Conservation (phyloP, 2,113 vertebrate species). For the Cromileptes altivelis region DNA sequence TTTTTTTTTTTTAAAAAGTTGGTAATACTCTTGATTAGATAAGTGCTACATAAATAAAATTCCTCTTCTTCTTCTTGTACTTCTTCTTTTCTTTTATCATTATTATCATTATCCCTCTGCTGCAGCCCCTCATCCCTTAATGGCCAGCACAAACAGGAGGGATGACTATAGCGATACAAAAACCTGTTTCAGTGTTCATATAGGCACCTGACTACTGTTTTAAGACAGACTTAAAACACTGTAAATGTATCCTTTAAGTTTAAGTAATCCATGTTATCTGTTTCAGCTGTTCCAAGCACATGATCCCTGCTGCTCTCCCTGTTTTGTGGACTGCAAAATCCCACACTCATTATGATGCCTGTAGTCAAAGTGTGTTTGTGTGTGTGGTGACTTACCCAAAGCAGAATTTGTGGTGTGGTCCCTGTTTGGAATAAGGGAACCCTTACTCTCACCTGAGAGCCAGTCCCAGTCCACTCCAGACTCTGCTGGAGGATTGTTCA, state of each 20-base stretch:
- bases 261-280: neutral
- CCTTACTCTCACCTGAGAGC: constrained; percentile 66
- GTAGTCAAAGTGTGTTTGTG: neutral
- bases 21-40: too few relatives aligned
- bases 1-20: too few relatives aligned
- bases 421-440: accelerated
- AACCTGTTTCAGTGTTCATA: too few relatives aligned
- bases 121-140: too few relatives aligned
- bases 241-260: neutral
- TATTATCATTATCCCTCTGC: too few relatives aligned
- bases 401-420: constrained; percentile 81
- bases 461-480: constrained; percentile 80
- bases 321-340: neutral
- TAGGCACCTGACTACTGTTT: too few relatives aligned
- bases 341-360: neutral
- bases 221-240: neutral
- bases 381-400: constrained; percentile 66
- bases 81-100: too few relatives aligned
- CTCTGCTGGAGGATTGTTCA: constrained; percentile 67
- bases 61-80: too few relatives aligned
- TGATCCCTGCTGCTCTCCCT: neutral
- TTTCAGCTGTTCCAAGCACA: neutral
- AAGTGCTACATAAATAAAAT: too few relatives aligned
- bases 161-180: too few relatives aligned
- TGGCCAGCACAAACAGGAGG: too few relatives aligned